These are phyloP conservation scores for Mylabris sibirica DNA, from an alignment of 2,888 invertebrate species.

Conservation along the genomic window DNA sequence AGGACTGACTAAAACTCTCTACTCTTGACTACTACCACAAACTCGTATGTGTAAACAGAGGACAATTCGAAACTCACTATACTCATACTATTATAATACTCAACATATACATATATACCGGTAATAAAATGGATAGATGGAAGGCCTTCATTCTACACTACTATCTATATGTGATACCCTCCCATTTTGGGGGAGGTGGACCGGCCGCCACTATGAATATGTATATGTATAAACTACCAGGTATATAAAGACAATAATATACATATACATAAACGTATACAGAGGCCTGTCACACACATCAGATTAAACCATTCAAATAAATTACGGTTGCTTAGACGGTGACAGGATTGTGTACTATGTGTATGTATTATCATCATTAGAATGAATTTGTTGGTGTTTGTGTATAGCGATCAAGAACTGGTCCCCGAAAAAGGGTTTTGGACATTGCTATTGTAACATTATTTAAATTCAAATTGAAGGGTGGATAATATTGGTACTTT, in stretches of 20 bases:
- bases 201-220: background rate
- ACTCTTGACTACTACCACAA: background rate
- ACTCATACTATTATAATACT: background rate
- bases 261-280: background rate
- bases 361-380: background rate
- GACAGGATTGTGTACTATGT: slow-evolving; percentile 1
- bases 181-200: background rate
- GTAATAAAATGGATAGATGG: slow-evolving; percentile 6
- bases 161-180: background rate
- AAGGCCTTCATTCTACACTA: slow-evolving; percentile 6
- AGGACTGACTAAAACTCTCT: background rate
- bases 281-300: slow-evolving; percentile 12
- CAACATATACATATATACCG: background rate
- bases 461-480: slow-evolving; percentile 7
- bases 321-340: slow-evolving; percentile 12
- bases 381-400: background rate
- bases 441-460: background rate
- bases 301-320: slow-evolving; percentile 14
- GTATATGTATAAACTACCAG: slow-evolving; percentile 6
- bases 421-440: slow-evolving; percentile 5
- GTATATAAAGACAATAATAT: slow-evolving; percentile 13
- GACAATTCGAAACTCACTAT: slow-evolving; percentile 7
- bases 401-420: background rate
- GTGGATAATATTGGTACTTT: background rate
- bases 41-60: slow-evolving; percentile 5